Conservation (phyloP, 2,797 vertebrate species). For the Eulemur rubriventer region DNA sequence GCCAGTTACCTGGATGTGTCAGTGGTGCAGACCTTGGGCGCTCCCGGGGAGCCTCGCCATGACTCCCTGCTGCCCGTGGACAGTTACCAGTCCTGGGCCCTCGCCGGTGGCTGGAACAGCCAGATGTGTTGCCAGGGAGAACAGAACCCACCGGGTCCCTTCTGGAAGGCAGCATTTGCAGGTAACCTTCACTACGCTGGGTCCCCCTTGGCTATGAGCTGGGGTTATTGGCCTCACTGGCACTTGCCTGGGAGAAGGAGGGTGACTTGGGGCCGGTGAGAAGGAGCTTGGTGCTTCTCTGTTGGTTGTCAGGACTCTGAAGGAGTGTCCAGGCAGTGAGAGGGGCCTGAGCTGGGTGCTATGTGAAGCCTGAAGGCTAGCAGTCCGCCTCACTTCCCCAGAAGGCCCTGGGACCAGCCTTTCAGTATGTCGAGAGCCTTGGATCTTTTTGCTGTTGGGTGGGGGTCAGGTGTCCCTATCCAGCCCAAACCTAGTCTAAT, state of each 20-base stretch:
- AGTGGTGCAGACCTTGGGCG: slow-evolving; percentile 91
- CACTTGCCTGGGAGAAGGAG: not conserved
- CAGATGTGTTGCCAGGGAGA: slow-evolving; percentile 97
- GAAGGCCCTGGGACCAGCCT: not conserved
- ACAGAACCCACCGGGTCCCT: slow-evolving; percentile 91
- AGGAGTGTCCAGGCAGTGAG: not conserved
- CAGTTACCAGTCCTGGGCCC: slow-evolving; percentile 94
- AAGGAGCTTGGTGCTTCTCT: not conserved
- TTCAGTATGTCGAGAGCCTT: not conserved
- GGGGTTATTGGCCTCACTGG: not conserved
- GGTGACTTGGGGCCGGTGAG: not conserved
- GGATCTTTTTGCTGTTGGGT: not conserved
- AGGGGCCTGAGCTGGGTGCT: not conserved
- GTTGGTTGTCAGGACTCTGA: not conserved
- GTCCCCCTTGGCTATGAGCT: not conserved
- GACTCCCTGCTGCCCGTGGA: slow-evolving; percentile 94
- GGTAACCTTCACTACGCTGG: slow-evolving; percentile 85
- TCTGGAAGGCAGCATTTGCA: slow-evolving; percentile 94
- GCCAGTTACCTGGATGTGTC: slow-evolving; percentile 95
- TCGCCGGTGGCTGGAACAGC: slow-evolving; percentile 92
- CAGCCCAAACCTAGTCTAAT: not conserved
- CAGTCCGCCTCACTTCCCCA: not conserved
- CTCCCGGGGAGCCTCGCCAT: slow-evolving; percentile 90
- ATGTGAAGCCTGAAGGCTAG: not conserved
- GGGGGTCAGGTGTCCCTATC: not conserved